phyloP scores from a whole-genome alignment of 2,888 invertebrate species.

The Perithous albicinctus region DNA sequence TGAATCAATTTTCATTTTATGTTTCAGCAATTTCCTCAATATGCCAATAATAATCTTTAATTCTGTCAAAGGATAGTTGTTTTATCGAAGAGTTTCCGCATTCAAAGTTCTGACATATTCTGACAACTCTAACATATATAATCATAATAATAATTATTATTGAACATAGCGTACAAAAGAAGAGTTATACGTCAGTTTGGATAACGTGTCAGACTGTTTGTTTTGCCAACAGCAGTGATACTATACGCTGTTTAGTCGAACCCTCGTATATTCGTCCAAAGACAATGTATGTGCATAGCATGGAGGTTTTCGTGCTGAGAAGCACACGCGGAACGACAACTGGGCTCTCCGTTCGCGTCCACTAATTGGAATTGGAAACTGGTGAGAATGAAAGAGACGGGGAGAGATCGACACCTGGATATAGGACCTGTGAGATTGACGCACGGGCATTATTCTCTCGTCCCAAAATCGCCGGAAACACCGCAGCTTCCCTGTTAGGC shows the following conservation, averaged over 20 bases:
- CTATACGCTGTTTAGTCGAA: conserved; percentile 17
- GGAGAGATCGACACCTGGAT: conserved; percentile 36
- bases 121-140: too few relatives aligned
- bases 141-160: too few relatives aligned
- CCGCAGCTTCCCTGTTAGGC: not conserved
- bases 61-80: too few relatives aligned
- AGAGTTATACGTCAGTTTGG: conserved; percentile 51
- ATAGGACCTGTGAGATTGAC: conserved; percentile 29
- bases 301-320: conserved; percentile 8
- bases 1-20: too few relatives aligned
- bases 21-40: too few relatives aligned
- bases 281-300: conserved; percentile 6
- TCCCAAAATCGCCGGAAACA: not conserved
- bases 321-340: conserved; percentile 3
- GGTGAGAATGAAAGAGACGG: conserved; percentile 16
- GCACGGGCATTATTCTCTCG: conserved; percentile 17
- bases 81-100: too few relatives aligned
- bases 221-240: conserved; percentile 14
- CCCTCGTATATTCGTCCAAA: conserved; percentile 15
- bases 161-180: too few relatives aligned
- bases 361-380: conserved; percentile 49
- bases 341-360: conserved; percentile 13
- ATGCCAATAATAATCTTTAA: too few relatives aligned
- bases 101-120: too few relatives aligned
- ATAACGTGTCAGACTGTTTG: conserved; percentile 25